A percentile compares a stretch with the other conserved stretches of the same genome.
Evolutionary conservation across 2,113 vertebrate genomes (phyloP).

Genomic region (Hemiscyllium ocellatum): DNA sequence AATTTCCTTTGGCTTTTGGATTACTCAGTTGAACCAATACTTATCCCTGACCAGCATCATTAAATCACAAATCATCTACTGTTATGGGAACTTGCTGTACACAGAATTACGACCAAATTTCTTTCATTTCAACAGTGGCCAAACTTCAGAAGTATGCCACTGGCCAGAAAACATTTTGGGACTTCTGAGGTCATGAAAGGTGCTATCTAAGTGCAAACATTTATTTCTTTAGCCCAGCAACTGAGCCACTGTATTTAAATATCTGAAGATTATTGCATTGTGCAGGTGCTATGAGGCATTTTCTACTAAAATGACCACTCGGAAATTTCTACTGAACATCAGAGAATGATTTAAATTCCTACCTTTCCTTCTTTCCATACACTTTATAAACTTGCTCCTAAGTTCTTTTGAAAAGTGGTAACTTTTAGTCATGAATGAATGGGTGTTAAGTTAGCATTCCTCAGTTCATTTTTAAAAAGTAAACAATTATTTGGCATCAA

Average conservation of each 20-base stretch:
- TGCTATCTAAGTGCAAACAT: neutral
- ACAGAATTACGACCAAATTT: neutral
- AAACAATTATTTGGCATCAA: neutral
- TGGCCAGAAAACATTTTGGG: neutral
- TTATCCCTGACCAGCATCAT: neutral
- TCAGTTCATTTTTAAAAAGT: neutral
- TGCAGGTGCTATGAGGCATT: neutral
- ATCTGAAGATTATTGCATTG: neutral
- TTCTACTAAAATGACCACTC: neutral
- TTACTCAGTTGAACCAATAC: neutral
- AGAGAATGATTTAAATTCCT: neutral
- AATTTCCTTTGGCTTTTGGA: neutral
- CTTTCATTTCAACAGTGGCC: neutral
- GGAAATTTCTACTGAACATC: neutral
- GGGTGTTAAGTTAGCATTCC: no score
- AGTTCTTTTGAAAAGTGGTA: neutral
- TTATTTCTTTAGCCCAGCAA: neutral
- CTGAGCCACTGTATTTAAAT: neutral
- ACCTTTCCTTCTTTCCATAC: neutral
- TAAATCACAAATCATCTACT: neutral
- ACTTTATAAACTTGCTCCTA: neutral
- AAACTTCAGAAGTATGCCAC: neutral
- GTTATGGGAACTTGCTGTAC: constrained; percentile 1
- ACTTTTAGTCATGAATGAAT: neutral
- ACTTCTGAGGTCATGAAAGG: neutral